Evolutionary conservation across 2,113 vertebrate genomes (phyloP), one percentile per base, ranked within the genome.

Genomic region (Zosterops japonicus): DNA sequence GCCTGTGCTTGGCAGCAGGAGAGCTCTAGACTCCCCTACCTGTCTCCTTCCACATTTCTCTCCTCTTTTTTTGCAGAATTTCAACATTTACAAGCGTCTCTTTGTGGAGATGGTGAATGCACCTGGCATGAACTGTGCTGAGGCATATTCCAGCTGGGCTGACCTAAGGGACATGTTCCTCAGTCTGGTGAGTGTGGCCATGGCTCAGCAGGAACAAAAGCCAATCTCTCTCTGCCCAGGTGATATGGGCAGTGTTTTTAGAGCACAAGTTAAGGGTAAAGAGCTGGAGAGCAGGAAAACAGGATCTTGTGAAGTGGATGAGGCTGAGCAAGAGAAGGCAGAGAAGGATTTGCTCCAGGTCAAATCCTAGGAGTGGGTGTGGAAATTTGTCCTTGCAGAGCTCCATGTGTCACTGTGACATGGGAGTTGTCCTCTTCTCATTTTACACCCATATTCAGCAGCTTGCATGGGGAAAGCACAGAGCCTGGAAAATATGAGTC

Each of bases 391-490:
- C n/a, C 46, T 65, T 70, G 35, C 53, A 76, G 79, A 76, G 71
- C 41, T 83, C 25, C 2, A 6, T 7, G 24, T 46, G 63, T 71
- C 67, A 4, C 44, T 80, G 71, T 0, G 3, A 20, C 49, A 1
- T 21, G 61, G 71, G 71, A 71, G 36, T 31, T 36, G 0, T 44
- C 50, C 7, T 2, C 63, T 55, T 50, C 42, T 36, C 0, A 0
- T 57, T 59, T 81, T 53, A 4, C 41, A 52, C 33, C 24, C 10
- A 1, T 6, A 6, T 14, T 35, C 9, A 8, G 42, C 70, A 94
- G 33, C 57, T 20, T 49, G 52, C 12, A 3, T 33, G 33, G 21
- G 67, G 21, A 68, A 42, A 52, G 42, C 47, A 63, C 35, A 82
- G 56, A 47, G 28, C 47, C 42, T 78, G 60, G 72, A n/a, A n/a